Percentiles rank a stretch among this genome's conserved stretches.
Conservation (phyloP, 2,888 invertebrate genomes). For the Cecidostiba fungosa region DNA sequence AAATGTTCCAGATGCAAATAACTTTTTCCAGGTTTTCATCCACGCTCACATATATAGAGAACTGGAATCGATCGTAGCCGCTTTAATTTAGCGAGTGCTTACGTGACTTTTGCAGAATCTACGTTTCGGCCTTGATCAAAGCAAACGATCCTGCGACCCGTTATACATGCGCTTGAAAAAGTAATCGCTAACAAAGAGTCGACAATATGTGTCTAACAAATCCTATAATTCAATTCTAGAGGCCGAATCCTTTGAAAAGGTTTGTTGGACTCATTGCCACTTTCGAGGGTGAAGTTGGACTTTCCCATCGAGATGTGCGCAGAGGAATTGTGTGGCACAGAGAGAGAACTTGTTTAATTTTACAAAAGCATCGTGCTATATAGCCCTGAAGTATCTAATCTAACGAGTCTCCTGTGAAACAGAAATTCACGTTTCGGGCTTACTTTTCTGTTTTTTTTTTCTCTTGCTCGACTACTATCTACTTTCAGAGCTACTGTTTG, state of each 20-base stretch:
- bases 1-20: no score
- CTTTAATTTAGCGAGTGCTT: neutral
- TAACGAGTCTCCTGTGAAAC: neutral
- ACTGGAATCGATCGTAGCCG: neutral
- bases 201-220: neutral
- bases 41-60: neutral
- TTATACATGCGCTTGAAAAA: neutral
- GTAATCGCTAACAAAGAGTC: neutral
- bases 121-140: conserved; percentile 1
- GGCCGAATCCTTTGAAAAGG: neutral
- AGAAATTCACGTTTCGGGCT: neutral
- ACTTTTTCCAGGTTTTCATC: neutral
- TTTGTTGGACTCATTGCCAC: neutral
- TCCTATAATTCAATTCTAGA: neutral
- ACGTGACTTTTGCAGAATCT: neutral
- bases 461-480: no score
- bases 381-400: neutral
- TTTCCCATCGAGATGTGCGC: neutral
- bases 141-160: neutral
- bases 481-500: no score
- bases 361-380: neutral
- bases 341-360: conserved; percentile 5
- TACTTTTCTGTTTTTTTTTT: neutral
- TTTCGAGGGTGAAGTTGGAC: neutral
- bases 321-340: neutral